Base-by-base conservation (phyloP, 1,140 invertebrate genomes). In the Drosophila tristis region DNA sequence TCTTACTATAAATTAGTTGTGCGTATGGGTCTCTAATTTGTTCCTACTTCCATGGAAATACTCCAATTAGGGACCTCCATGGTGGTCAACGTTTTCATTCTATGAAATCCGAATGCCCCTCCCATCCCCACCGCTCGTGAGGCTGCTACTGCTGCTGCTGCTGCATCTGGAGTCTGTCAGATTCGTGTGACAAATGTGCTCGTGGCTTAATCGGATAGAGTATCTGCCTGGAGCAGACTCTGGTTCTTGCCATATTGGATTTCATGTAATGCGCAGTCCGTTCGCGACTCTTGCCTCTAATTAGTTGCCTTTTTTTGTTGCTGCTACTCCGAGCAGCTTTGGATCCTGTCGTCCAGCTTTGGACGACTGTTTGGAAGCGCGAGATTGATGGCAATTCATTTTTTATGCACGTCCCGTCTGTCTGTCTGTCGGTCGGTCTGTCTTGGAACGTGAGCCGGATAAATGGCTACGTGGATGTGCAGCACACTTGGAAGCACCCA, bases 361-460 rank as follows among this genome's bases (percentile, higher is more conserved):
- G 62, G 62, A 50, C 62, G 50, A 74, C 72, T 87, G 84, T 74
- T 70, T 66, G 23, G 15, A 20, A 50, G 39, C 71, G 74, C 84
- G 62, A 76, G 82, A 87, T 87, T 78, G 82, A 87, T 87, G 84
- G 84, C 72, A 23, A 53, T 62, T 61, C 66, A 89, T 87, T 89
- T 89, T 87, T 87, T 87, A 89, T 62, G 48, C 50, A 47, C 51
- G 53, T 9, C 26, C 7, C 29, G 55, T 20, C 20, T 20, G 20
- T 20, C 20, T 20, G 20, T 20, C 20, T 20, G 20, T 20, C 20
- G 1, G 20, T 20, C 20, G 1, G 20, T 67, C 48, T 13, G 9
- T 68, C 71, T 45, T 68, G 81, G 56, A 70, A 85, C 68, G 73
- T 48, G 80, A 85, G 75, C 65, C 48, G 62, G 66, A 89, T 71